Conservation (phyloP, 2,797 vertebrate genomes). For the Takifugu ocellatus region DNA sequence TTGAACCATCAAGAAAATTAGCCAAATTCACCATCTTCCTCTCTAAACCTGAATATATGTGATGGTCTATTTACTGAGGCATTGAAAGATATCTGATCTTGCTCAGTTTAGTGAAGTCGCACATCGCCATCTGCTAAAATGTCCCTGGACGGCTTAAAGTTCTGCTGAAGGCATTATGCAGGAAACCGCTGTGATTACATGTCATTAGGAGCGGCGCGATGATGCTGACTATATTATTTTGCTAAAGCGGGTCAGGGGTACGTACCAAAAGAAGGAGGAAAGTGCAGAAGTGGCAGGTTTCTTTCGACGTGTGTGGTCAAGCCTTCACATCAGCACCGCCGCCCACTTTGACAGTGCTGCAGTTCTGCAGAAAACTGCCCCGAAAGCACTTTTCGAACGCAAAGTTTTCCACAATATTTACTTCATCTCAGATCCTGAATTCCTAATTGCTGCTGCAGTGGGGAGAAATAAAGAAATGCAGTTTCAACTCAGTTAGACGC, state of each 20-base stretch:
- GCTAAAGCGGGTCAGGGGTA: slow-evolving; percentile 66
- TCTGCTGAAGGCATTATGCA: slow-evolving; percentile 63
- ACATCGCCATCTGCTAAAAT: slow-evolving; percentile 64
- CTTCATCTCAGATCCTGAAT: background rate
- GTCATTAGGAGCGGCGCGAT: slow-evolving; percentile 65
- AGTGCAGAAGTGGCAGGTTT: slow-evolving; percentile 64
- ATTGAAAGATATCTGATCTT: slow-evolving; percentile 45
- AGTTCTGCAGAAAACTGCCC: slow-evolving; percentile 50
- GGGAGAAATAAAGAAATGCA: too few relatives aligned
- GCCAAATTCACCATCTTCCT: slow-evolving; percentile 42
- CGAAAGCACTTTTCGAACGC: slow-evolving; percentile 39
- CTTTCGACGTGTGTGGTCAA: slow-evolving; percentile 59
- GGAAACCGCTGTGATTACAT: slow-evolving; percentile 68
- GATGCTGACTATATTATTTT: slow-evolving; percentile 65
- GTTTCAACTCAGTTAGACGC: too few relatives aligned
- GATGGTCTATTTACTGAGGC: slow-evolving; percentile 45
- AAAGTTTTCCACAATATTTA: slow-evolving; percentile 22
- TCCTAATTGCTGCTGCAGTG: background rate
- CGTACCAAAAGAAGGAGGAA: slow-evolving; percentile 56
- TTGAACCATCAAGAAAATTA: slow-evolving; percentile 54
- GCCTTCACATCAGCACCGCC: slow-evolving; percentile 51
- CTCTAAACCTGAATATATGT: slow-evolving; percentile 39
- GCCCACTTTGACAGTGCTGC: slow-evolving; percentile 58
- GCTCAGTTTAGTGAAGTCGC: slow-evolving; percentile 50
- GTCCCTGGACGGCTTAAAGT: slow-evolving; percentile 60